Conservation (phyloP, 2,113 vertebrate species). For the Cyanocitta stelleri region DNA sequence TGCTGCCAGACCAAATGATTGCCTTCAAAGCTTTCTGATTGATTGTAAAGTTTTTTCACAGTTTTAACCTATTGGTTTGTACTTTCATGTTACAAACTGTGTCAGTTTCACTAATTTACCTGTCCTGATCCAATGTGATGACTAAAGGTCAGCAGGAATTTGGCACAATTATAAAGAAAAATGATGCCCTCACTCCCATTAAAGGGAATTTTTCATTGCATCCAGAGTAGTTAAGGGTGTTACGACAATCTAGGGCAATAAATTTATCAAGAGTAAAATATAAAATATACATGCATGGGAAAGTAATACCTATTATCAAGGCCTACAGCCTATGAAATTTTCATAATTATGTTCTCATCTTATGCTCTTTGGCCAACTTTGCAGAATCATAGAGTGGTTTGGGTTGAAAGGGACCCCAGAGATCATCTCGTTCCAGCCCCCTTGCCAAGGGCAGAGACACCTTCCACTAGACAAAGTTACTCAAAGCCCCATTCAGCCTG, state of each 20-base stretch:
- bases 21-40: constrained; percentile 20
- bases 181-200: neutral
- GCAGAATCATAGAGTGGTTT: neutral
- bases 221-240: neutral
- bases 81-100: neutral
- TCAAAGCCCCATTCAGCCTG: neutral
- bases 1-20: neutral
- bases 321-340: neutral
- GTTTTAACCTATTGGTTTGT: neutral
- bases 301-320: neutral
- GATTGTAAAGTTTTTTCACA: neutral
- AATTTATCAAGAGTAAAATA: neutral
- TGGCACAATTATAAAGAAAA: neutral
- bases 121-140: neutral
- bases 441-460: neutral
- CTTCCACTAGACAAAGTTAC: neutral
- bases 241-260: neutral
- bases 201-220: neutral
- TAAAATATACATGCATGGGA: neutral
- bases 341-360: neutral
- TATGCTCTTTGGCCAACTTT: neutral
- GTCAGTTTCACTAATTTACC: neutral
- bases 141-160: neutral
- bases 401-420: neutral
- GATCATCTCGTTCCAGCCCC: neutral